Base-by-base conservation (phyloP, 2,113 vertebrate species). In the Ammospiza nelsoni region DNA sequence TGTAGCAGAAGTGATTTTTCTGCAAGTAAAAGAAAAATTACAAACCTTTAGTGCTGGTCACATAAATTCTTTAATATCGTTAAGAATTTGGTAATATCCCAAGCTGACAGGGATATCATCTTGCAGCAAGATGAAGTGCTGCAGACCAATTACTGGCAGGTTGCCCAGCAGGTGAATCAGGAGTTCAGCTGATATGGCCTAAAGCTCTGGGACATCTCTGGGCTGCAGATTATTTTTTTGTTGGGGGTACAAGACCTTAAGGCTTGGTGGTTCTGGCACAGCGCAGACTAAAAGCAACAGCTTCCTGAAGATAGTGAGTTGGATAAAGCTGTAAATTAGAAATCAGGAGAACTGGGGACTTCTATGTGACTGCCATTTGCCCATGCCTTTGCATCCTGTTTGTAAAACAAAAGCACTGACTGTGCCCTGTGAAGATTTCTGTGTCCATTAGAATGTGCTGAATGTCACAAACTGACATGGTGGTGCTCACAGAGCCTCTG, bases 41-140 rank as follows among this genome's bases (percentile, higher is more conserved):
- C 1, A 15, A 52, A 63, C 7, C 9, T 23, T n/a, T 25, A 78
- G 13, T 1, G 0, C 20, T 46, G 28, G 22, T 54, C 81, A 54
- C 33, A 94, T 78, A 48, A 89, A 82, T 75, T 89, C 80, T 86
- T 92, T 84, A 58, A 65, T 78, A 44, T 82, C 6, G 20, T 87
- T 87, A 89, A 62, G 37, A 82, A 95, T 79, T 89, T 69, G 33
- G 37, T 58, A 92, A 81, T 62, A 69, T 72, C 66, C 49, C 62
- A 65, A 84, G 82, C 58, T 79, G 74, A 59, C 0, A 3, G 66
- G 66, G 52, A 78, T 82, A 61, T 61, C 20, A 75, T 84, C 84
- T 85, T 11, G 1, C 39, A 72, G 62, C 43, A 79, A 87, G 84
- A 81, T 63, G 68, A 89, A 95, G 37, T 55, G 43, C n/a, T 84